Conservation (phyloP, 2,797 vertebrate species). For the Mycteria americana region DNA sequence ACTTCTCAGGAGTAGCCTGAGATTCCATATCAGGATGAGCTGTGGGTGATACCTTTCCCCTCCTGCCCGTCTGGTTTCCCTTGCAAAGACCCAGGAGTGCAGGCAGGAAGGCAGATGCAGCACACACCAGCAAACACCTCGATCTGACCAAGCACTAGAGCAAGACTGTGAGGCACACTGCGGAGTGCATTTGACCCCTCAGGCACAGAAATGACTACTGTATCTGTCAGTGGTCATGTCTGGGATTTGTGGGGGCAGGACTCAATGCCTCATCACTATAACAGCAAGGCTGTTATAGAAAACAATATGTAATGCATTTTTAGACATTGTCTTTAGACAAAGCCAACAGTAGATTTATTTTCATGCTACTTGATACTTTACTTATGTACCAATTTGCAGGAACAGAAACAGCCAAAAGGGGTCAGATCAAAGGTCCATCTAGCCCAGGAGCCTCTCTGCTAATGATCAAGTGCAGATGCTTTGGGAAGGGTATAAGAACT, state of each 20-base stretch:
- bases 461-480: background rate
- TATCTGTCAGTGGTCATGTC: background rate
- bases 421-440: background rate
- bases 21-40: background rate
- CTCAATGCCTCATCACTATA: background rate
- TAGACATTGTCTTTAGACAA: background rate
- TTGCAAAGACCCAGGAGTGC: background rate
- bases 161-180: background rate
- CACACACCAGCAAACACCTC: background rate
- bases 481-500: background rate
- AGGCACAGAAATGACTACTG: background rate
- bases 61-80: background rate
- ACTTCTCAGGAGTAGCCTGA: background rate
- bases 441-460: background rate
- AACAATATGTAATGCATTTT: background rate
- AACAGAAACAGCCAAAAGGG: background rate
- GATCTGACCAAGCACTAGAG: background rate
- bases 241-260: background rate
- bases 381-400: background rate
- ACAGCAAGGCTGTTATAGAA: background rate
- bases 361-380: background rate
- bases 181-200: background rate
- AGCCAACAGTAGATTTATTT: background rate
- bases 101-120: background rate
- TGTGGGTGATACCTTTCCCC: background rate